Base-by-base conservation (phyloP, 2,113 vertebrate genomes). In the Lepidothrix coronata region DNA sequence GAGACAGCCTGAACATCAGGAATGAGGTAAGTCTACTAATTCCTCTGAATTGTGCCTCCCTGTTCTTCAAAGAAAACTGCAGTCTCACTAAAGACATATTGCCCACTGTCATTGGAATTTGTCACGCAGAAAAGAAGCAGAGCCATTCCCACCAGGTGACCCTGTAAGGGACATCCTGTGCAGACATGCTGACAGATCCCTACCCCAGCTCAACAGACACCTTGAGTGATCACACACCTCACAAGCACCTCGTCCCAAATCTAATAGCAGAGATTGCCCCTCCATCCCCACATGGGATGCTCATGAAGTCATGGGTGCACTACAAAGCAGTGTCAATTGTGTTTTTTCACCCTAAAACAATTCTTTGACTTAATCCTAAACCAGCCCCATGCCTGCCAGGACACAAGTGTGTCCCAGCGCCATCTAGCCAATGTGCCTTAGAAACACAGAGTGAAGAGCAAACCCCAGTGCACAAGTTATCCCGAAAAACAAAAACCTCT, bases 341-440 rank as follows among this genome's bases (percentile, higher is more conserved):
- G 44, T 7, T 66, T 75, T 20, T 43, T 72, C 48, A 85, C 33
- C 49, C 51, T 80, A 41, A 76, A 79, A 2, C 31, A 28, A 39
- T 48, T 44, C 25, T 44, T 87, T 52, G 30, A 57, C 67, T 70
- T 30, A 43, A 65, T 58, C 82, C 67, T 48, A 58, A 59, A 19
- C 33, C 30, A 55, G 70, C 19, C 70, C 62, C 41, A 66, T 35
- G 88, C 75, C 75, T 18, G 25, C 5, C 39, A 65, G 70, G 89
- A 76, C 95, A 79, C 76, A 19, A 43, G 43, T 5, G 82, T 73
- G 46, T 79, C 65, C 80, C 94, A 96, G 94, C 83, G 94, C 96
- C 96, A 96, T 66, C 96, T 95, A 96, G 96, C 83, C 84, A 92
- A 4, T 19, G 30, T 54, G 25, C 57, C 33, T 61, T 27, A 61